A percentile compares a stretch with the other conserved stretches of the same genome.
These are phyloP conservation scores for Papilio glaucus DNA, from an alignment of 1,140 invertebrate genomes.

Conservation along the genomic window DNA sequence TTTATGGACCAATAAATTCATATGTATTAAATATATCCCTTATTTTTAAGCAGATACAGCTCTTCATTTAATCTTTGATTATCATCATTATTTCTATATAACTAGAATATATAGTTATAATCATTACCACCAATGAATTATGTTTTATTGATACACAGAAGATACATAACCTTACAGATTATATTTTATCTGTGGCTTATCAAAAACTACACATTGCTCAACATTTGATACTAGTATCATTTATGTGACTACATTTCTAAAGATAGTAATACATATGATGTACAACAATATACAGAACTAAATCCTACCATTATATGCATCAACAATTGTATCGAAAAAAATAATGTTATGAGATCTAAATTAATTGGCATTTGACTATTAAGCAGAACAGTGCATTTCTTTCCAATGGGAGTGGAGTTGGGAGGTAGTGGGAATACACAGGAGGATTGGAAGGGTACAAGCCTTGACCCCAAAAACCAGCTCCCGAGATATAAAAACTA, in stretches of 20 bases:
- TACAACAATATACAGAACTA: not conserved
- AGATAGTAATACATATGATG: not conserved
- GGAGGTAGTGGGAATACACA: too few species aligned
- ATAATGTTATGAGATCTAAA: not conserved
- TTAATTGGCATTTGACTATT: too few species aligned
- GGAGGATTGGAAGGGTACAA: too few species aligned
- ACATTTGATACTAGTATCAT: constrained; percentile 1
- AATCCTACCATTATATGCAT: not conserved
- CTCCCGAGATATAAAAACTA: too few species aligned
- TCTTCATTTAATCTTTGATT: too few species aligned
- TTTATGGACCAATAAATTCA: too few species aligned
- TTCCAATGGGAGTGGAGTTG: too few species aligned
- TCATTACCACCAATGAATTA: constrained; percentile 21
- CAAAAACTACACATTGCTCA: constrained; percentile 12
- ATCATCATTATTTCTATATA: too few species aligned
- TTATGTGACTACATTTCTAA: not conserved
- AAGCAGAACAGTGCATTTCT: too few species aligned
- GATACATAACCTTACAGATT: not conserved
- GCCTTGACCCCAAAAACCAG: too few species aligned
- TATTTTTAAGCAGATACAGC: too few species aligned
- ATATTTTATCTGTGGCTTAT: not conserved
- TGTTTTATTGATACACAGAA: not conserved
- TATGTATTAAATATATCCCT: too few species aligned
- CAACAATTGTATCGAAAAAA: not conserved
- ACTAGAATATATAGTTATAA: constrained; percentile 26